Base-by-base conservation (phyloP, 2,113 vertebrate species). In the Caranx melampygus region DNA sequence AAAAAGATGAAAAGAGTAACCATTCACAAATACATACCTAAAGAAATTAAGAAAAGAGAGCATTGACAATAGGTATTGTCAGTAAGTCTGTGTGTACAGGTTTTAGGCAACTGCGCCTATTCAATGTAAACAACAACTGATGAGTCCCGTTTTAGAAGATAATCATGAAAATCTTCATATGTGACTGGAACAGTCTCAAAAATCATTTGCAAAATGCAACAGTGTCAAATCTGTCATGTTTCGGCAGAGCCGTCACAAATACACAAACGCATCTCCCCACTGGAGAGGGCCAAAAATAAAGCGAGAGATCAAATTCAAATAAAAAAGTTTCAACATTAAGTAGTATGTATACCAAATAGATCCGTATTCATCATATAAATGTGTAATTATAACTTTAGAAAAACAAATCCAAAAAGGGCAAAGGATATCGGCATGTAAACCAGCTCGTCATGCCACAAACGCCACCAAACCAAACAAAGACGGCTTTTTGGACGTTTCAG, bases 41-140 rank as follows among this genome's bases (percentile, higher is more conserved):
- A 66, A 78, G 31, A 83, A 78, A 65, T 61, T 37, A 76, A 74
- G 2, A 70, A 58, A 61, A 37, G 21, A 58, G 81, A 72, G 33
- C 40, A 26, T 15, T 75, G 49, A 84, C 45, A 67, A n/a, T 33
- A 42, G 0, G 55, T 21, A 76, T 54, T 33, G 13, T 75, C 63
- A 76, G 3, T 90, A 66, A 81, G 78, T 79, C 71, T 75, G 74
- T 75, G 60, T 78, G 35, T 82, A 72, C 61, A 85, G 54, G 68
- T 82, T 78, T 71, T 75, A 72, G 77, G 85, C 79, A 66, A 49
- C 79, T 60, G 26, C 74, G 84, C 82, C 84, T 47, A 37, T 60
- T 76, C 45, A 77, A 73, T 87, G 91, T 94, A 93, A 95, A 93
- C 92, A 87, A 33, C 69, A 79, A 69, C 55, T 76, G 49, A 35